Percentiles rank a stretch among this genome's conserved stretches.
Evolutionary conservation across 2,113 vertebrate species (phyloP).

Genomic region (Lepidothrix coronata): DNA sequence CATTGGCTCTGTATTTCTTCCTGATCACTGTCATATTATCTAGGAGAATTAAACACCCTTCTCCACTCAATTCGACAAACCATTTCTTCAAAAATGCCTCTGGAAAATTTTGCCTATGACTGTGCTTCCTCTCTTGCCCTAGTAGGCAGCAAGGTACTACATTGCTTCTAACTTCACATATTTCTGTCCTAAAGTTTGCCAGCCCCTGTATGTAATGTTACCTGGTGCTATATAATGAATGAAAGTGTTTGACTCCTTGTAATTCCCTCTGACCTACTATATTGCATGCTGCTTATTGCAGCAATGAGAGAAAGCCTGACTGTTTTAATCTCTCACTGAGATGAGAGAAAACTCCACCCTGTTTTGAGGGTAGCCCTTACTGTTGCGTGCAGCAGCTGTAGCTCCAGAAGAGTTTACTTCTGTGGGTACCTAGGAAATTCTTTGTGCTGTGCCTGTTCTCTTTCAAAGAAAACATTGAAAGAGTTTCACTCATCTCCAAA

Average conservation of each 20-base stretch:
- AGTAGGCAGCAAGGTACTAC: neutral
- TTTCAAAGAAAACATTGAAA: neutral
- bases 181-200: neutral
- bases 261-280: neutral
- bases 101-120: neutral
- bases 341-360: neutral
- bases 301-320: neutral
- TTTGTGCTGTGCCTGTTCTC: neutral
- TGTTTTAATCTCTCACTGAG: neutral
- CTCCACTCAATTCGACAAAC: neutral
- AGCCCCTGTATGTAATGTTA: neutral
- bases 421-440: neutral
- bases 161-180: neutral
- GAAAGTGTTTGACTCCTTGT: neutral
- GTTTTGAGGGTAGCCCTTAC: neutral
- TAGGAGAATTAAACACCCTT: slow-evolving; percentile 2
- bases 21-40: neutral
- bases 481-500: neutral
- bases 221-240: neutral
- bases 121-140: neutral
- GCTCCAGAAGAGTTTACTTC: neutral
- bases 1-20: slow-evolving; percentile 11
- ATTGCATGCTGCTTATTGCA: neutral
- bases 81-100: neutral
- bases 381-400: neutral